Conservation (phyloP, 2,113 vertebrate species). For the Melanotaenia duboulayi region DNA sequence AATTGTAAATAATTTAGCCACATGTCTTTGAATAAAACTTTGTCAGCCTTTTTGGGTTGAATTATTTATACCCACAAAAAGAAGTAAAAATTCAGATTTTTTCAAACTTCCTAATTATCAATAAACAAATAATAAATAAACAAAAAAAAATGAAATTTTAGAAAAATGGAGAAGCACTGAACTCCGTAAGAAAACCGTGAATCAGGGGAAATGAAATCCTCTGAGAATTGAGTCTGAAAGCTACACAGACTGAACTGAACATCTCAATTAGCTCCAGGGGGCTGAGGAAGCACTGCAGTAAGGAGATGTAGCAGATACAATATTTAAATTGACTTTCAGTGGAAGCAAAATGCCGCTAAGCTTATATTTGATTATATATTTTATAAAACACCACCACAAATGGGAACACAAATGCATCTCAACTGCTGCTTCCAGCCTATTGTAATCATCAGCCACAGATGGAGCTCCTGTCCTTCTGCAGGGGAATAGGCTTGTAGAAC, state of each 20-base stretch:
- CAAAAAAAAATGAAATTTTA: no score
- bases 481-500: constrained; percentile 44
- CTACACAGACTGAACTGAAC: constrained; percentile 62
- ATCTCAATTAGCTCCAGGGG: constrained; percentile 59
- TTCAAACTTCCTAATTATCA: no score
- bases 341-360: constrained; percentile 48
- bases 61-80: no score
- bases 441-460: constrained; percentile 60
- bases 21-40: neutral
- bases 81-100: no score
- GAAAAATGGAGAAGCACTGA: neutral
- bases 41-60: neutral
- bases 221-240: constrained; percentile 52
- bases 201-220: constrained; percentile 42
- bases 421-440: constrained; percentile 44
- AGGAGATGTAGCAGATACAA: constrained; percentile 61
- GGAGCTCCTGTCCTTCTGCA: constrained; percentile 56
- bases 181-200: constrained; percentile 27
- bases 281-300: constrained; percentile 40
- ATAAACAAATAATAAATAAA: no score
- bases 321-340: constrained; percentile 68
- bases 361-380: constrained; percentile 70
- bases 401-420: constrained; percentile 39
- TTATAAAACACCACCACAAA: constrained; percentile 54
- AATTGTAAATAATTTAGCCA: neutral